Evolutionary conservation across 2,113 vertebrate genomes (phyloP).

Genomic region (Anarrhichthys ocellatus): DNA sequence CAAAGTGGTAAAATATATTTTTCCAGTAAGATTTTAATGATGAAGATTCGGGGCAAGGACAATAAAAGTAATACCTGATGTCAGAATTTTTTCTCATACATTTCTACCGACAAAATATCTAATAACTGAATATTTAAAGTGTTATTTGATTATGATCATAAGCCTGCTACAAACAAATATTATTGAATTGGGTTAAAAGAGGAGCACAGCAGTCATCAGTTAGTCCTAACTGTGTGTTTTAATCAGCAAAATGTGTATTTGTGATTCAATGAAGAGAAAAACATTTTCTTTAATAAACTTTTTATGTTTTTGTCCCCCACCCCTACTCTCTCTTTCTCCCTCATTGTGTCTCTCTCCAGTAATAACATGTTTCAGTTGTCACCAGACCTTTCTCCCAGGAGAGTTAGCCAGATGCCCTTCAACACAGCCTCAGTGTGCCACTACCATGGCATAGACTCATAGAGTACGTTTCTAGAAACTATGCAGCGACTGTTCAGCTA

Average conservation of each 20-base stretch:
- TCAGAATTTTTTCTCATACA: too few species aligned
- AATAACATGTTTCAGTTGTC: conserved; percentile 90
- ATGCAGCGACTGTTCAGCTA: not conserved
- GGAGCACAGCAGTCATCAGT: conserved; percentile 15
- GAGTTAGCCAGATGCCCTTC: conserved; percentile 89
- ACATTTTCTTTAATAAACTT: conserved; percentile 13
- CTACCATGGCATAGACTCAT: conserved; percentile 88
- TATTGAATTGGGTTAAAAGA: conserved; percentile 7
- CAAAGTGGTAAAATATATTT: too few species aligned
- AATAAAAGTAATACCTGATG: too few species aligned
- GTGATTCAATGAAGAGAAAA: conserved; percentile 15
- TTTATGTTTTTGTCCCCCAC: not conserved
- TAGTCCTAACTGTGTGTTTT: not conserved
- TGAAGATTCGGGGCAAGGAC: too few species aligned
- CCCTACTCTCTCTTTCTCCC: not conserved
- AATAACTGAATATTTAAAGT: too few species aligned
- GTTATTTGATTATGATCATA: conserved; percentile 63
- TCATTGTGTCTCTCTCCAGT: conserved; percentile 72
- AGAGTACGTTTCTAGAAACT: conserved; percentile 86
- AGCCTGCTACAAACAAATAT: conserved; percentile 24
- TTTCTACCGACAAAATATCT: too few species aligned
- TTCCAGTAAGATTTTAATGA: too few species aligned
- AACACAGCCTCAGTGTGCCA: conserved; percentile 87
- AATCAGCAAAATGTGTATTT: conserved; percentile 14
- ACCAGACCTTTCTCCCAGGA: conserved; percentile 89